Base-by-base conservation (phyloP, 2,113 vertebrate genomes). In the Manacus vitellinus region DNA sequence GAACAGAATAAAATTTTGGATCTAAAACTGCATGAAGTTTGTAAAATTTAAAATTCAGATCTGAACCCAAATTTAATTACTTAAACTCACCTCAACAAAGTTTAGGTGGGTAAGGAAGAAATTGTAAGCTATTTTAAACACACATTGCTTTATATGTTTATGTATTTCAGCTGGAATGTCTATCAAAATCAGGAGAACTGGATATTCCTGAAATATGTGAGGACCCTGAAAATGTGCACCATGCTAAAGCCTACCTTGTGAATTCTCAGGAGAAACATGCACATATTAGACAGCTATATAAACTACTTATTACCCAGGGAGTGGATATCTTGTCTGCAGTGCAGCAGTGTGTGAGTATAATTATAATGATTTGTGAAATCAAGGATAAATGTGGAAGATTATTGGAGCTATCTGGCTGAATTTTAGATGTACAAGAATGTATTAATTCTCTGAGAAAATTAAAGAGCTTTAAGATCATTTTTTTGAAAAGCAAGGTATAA, bases 321-420 rank as follows among this genome's bases (percentile, higher is more conserved):
- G 94, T 97, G 79, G 96, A 98, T 91, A 73, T 99, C 97, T 97
- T 98, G 96, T 98, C 98, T 95, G 97, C 98, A 75, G 90, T 98
- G 77, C 98, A 99, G 96, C 85, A 94, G 46, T 96, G 97, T 95
- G 98, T 98, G 95, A 98, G 98, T 95, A 88, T 63, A 59, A 67
- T 46, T 37, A 35, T 14, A 92, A 68, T 30, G 4, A 73, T 68
- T 25, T 77, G 23, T 61, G 14, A 71, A 77, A 70, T 74, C 46
- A 51, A 46, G 14, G 31, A 22, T 28, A 43, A 68, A 52, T 61
- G 33, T n/a, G 6, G n/a, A 80, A 52, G n/a, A 76, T 47, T 61
- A 46, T 22, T 63, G 18, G 17, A 66, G 1, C 11, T 63, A n/a
- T 17, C 21, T 78, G n/a, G 13, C 10, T 62, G 49, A 55, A 66